These are phyloP conservation scores for Tridacna crocea DNA, from an alignment of 2,888 invertebrate species.

Conservation along the genomic window DNA sequence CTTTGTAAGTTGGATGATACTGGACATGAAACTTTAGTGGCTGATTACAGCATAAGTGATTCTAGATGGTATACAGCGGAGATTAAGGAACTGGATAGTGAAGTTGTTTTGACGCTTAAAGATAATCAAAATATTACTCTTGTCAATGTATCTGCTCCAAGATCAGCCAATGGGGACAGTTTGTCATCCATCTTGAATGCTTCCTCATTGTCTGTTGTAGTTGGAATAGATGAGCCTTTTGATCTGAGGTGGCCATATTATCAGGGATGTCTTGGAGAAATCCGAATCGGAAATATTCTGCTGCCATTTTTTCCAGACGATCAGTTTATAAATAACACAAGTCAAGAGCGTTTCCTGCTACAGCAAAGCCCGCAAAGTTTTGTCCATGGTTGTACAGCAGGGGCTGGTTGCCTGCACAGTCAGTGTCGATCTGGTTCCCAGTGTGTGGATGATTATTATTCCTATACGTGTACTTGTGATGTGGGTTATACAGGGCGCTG, in stretches of 20 bases:
- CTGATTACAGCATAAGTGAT: conserved; percentile 60
- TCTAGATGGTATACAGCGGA: conserved; percentile 67
- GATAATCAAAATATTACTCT: conserved; percentile 34
- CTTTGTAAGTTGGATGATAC: conserved; percentile 63
- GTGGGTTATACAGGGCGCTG: conserved; percentile 72
- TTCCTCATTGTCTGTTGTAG: conserved; percentile 8
- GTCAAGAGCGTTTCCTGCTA: conserved; percentile 63
- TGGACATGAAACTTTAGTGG: conserved; percentile 31
- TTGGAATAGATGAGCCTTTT: conserved; percentile 24
- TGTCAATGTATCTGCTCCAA: conserved; percentile 26
- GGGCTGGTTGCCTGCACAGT: conserved; percentile 47
- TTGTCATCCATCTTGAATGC: conserved; percentile 34
- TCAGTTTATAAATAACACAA: conserved; percentile 69
- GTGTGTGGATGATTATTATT: conserved; percentile 77
- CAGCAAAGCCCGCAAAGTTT: conserved; percentile 12
- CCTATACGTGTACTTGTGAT: conserved; percentile 77
- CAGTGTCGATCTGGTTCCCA: conserved; percentile 89
- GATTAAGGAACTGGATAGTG: conserved; percentile 41
- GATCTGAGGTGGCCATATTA: conserved; percentile 76
- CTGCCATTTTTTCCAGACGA: conserved; percentile 92
- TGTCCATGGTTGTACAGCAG: conserved; percentile 52
- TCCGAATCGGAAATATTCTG: conserved; percentile 92
- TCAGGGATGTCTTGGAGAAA: conserved; percentile 95
- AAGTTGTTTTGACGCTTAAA: conserved; percentile 54
- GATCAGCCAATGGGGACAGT: conserved; percentile 24